Evolutionary conservation across 2,113 vertebrate species (phyloP).

Genomic region (Leucoraja erinaceus): DNA sequence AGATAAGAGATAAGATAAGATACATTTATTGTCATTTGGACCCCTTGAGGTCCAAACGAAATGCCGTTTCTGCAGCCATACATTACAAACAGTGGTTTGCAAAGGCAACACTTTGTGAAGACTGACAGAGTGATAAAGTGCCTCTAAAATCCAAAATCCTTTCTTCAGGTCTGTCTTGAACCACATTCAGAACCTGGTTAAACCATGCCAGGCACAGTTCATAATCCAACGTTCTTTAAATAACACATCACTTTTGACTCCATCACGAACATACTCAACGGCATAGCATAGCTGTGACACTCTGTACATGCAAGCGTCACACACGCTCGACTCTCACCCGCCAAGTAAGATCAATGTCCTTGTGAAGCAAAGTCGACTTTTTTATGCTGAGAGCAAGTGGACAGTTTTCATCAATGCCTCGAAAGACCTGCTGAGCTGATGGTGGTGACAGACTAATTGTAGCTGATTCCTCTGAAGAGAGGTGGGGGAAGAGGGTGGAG

Average conservation of each 20-base stretch:
- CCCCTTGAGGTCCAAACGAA: too few species aligned
- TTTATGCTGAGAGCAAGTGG: background rate
- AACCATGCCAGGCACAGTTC: background rate
- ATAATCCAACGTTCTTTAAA: background rate
- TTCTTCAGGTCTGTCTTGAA: background rate
- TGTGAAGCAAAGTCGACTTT: background rate
- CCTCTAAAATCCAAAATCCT: background rate
- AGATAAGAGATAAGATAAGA: too few species aligned
- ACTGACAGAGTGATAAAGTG: too few species aligned
- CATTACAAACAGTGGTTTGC: too few species aligned
- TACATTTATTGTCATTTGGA: too few species aligned
- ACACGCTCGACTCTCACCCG: too few species aligned
- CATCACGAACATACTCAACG: background rate
- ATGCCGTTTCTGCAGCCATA: too few species aligned
- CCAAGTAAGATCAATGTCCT: conserved; percentile 1
- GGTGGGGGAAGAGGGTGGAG: too few species aligned
- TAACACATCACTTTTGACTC: background rate
- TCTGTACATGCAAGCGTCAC: background rate
- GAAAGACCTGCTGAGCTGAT: background rate
- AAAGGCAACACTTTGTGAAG: too few species aligned
- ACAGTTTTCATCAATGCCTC: background rate
- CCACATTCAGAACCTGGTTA: background rate
- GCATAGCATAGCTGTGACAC: background rate
- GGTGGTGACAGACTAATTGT: background rate
- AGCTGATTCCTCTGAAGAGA: background rate